These are phyloP conservation scores for Phyllostomus hastatus DNA, from an alignment of 2,113 vertebrate species.

Conservation along the genomic window DNA sequence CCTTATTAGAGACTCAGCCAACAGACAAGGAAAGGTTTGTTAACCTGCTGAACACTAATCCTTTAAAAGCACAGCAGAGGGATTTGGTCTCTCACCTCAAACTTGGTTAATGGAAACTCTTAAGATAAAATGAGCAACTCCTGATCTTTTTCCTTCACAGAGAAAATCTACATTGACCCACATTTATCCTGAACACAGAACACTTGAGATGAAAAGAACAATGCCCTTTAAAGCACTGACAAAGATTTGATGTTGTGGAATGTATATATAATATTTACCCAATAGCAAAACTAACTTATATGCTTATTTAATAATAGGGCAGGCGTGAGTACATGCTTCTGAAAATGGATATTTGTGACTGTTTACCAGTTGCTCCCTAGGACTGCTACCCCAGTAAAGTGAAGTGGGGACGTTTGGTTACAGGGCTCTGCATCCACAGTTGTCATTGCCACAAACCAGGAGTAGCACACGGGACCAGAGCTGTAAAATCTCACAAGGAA, in stretches of 20 bases:
- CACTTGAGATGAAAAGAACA: background rate
- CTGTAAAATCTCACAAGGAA: background rate
- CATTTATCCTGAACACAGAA: background rate
- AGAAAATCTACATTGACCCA: background rate
- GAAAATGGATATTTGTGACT: background rate
- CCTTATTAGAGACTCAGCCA: background rate
- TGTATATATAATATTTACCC: background rate
- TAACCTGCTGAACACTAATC: background rate
- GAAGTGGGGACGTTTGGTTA: background rate
- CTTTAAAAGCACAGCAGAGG: background rate
- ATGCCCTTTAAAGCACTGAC: background rate
- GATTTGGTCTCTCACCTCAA: background rate
- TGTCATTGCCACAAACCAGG: background rate
- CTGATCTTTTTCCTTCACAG: background rate
- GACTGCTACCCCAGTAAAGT: background rate
- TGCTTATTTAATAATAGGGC: background rate
- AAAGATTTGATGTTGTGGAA: background rate
- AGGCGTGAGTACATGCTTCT: background rate
- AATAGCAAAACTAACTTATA: background rate
- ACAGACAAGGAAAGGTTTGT: background rate
- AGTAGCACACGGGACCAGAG: background rate
- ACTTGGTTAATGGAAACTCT: background rate
- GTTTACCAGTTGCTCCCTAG: fast-evolving
- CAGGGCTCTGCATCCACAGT: no score
- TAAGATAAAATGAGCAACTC: background rate